Percentiles rank a stretch among this genome's conserved stretches.
Evolutionary conservation across 35 echinoderm and acorn worm genomes (phyloP).

Genomic region (Nesometra sesokonis): DNA sequence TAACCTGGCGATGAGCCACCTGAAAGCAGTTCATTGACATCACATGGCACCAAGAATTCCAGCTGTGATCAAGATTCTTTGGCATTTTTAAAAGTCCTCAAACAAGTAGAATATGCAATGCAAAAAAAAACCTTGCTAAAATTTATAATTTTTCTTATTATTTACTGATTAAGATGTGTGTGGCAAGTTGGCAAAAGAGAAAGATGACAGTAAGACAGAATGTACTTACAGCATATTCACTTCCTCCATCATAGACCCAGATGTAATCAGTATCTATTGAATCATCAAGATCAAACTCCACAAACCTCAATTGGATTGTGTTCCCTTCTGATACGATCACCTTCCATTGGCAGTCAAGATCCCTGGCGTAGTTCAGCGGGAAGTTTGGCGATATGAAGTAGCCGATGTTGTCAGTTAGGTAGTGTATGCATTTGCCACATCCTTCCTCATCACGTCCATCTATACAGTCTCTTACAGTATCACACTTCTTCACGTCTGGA

Average conservation of each 20-base stretch:
- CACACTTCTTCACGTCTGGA: slow-evolving; percentile 42
- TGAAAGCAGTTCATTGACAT: too few relatives aligned
- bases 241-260: slow-evolving; percentile 43
- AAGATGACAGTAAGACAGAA: too few relatives aligned
- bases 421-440: slow-evolving; percentile 37
- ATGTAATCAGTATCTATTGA: slow-evolving; percentile 49
- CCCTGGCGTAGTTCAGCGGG: slow-evolving; percentile 33
- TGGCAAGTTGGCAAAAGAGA: too few relatives aligned
- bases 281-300: slow-evolving; percentile 50
- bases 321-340: slow-evolving; percentile 24
- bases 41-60: too few relatives aligned
- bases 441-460: slow-evolving; percentile 31
- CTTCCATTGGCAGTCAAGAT: slow-evolving; percentile 66
- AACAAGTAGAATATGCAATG: too few relatives aligned
- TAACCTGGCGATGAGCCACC: too few relatives aligned
- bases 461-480: slow-evolving; percentile 51
- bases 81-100: too few relatives aligned
- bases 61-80: too few relatives aligned
- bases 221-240: neutral
- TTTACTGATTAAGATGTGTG: too few relatives aligned
- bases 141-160: too few relatives aligned
- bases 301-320: slow-evolving; percentile 53
- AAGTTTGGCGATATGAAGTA: slow-evolving; percentile 67
- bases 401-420: neutral
- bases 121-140: too few relatives aligned